Conservation (phyloP, 2,888 invertebrate species). For the Cheilosia urbana region DNA sequence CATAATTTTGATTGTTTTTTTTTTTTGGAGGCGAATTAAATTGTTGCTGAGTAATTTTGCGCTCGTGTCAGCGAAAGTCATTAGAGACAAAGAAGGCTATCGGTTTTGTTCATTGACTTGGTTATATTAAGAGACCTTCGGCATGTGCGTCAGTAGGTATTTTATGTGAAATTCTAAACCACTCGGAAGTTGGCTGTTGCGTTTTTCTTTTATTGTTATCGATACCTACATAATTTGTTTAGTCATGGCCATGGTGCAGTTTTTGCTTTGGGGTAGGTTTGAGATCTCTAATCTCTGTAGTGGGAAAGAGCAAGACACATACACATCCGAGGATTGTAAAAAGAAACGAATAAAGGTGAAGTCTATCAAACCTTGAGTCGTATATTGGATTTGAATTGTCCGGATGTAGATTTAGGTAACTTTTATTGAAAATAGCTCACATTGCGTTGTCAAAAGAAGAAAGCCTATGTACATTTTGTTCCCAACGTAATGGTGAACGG, state of each 20-base stretch:
- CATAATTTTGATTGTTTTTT: not conserved
- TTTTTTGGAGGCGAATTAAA: conserved; percentile 7
- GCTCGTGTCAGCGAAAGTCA: conserved; percentile 65
- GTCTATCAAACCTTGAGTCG: too few relatives aligned
- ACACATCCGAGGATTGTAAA: too few relatives aligned
- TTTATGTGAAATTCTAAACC: conserved; percentile 22
- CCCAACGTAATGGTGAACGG: too few relatives aligned
- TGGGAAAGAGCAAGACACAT: too few relatives aligned
- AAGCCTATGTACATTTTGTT: too few relatives aligned
- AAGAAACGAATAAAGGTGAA: too few relatives aligned
- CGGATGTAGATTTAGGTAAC: too few relatives aligned
- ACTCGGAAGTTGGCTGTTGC: conserved; percentile 11
- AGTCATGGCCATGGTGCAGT: not conserved
- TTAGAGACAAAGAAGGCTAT: conserved; percentile 56
- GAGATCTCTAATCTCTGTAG: too few relatives aligned
- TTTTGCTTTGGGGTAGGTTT: too few relatives aligned
- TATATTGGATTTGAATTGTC: too few relatives aligned
- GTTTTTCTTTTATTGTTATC: not conserved
- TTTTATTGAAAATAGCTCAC: too few relatives aligned
- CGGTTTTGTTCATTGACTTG: conserved; percentile 51
- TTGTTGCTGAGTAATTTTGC: conserved; percentile 44
- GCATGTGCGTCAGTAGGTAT: not conserved
- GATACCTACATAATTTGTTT: not conserved
- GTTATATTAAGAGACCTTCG: conserved; percentile 38
- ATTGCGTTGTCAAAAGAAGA: too few relatives aligned